Conservation (phyloP, 2,888 invertebrate genomes). For the Nephrotoma flavescens region DNA sequence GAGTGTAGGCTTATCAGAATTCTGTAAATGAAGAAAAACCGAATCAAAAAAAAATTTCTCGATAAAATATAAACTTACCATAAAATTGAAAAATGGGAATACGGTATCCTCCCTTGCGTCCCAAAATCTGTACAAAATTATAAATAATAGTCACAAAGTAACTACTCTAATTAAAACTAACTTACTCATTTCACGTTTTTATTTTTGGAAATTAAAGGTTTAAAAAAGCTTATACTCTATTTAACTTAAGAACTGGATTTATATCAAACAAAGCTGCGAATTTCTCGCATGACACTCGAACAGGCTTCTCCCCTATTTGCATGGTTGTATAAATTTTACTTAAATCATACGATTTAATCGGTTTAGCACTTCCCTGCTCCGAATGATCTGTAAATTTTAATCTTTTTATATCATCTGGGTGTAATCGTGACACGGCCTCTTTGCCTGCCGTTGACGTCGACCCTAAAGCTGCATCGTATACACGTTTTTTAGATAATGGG, state of each 20-base stretch:
- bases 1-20: too few species aligned
- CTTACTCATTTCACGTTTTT: neutral
- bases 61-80: too few species aligned
- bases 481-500: neutral
- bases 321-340: conserved; percentile 19
- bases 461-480: neutral
- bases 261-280: conserved; percentile 19
- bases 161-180: neutral
- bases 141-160: neutral
- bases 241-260: conserved; percentile 8
- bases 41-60: too few species aligned
- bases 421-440: neutral
- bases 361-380: neutral
- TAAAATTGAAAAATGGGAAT: too few species aligned
- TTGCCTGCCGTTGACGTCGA: neutral
- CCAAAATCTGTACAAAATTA: too few species aligned
- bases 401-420: neutral
- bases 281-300: conserved; percentile 17
- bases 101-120: too few species aligned
- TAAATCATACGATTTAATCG: conserved; percentile 12
- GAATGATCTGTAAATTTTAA: neutral
- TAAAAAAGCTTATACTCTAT: neutral
- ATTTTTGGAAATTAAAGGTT: neutral
- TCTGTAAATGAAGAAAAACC: too few species aligned
- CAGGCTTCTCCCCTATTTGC: conserved; percentile 16